Percentiles rank a stretch among this genome's conserved stretches.
Conservation (phyloP, 1,140 invertebrate species). For the Fopius arisanus region DNA sequence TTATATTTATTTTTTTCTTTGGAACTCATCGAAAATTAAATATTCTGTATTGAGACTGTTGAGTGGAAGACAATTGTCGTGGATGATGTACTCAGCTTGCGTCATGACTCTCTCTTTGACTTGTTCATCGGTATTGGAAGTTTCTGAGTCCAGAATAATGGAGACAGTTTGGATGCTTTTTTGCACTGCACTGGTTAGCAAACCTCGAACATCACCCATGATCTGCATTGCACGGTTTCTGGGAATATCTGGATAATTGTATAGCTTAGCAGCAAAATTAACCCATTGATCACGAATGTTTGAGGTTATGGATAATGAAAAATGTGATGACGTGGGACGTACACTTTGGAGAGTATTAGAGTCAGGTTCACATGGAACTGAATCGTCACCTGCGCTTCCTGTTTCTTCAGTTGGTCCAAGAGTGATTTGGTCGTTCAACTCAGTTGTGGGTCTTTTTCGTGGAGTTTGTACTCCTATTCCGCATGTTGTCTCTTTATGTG, state of each 20-base stretch:
- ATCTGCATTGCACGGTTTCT: conserved; percentile 8
- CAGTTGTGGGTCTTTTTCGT: background rate
- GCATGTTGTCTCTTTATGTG: conserved; percentile 19
- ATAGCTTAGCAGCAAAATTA: conserved; percentile 21
- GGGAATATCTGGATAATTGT: conserved; percentile 15
- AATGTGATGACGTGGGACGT: background rate
- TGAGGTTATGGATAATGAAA: background rate
- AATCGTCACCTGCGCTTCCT: background rate
- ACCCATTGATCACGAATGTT: background rate
- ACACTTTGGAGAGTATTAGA: background rate
- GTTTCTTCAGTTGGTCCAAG: background rate
- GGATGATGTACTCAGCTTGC: background rate
- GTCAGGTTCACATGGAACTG: background rate
- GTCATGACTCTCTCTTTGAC: conserved; percentile 8
- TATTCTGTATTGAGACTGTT: conserved; percentile 6
- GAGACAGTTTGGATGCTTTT: background rate
- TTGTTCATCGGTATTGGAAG: background rate
- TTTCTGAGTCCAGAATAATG: background rate
- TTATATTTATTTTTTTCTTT: conserved; percentile 10
- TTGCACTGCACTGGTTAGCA: conserved; percentile 2
- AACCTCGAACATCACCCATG: conserved; percentile 10
- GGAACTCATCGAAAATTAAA: conserved; percentile 5
- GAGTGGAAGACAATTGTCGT: background rate
- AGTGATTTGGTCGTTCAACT: background rate
- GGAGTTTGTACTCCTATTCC: background rate